Evolutionary conservation across 2,797 vertebrate genomes (phyloP), one percentile per base, ranked within the genome.

Genomic region (Peromyscus eremicus): DNA sequence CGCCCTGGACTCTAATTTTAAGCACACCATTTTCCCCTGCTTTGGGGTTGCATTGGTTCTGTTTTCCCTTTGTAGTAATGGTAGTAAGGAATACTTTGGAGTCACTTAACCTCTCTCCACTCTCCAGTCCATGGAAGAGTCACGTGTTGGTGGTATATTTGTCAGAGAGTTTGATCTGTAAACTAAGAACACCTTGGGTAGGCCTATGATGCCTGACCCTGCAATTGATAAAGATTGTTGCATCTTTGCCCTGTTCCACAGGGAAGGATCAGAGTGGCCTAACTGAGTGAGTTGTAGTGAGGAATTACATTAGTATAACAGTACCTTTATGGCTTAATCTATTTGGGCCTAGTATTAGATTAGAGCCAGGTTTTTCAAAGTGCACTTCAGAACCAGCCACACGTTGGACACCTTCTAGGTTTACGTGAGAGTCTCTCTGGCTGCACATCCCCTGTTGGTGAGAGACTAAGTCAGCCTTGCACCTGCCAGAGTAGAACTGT

Each of bases 91-190:
- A 14, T 34, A 27, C 76, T 82, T 62, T 46, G 32, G 34, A 68
- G 89, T 76, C 80, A 52, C 14, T 82, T 87, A 73, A 57, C 60
- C 60, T 90, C 14, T 0, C 19, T 90, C 27, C n/a, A 13, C 29
- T 80, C 27, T 7, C 29, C 19, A 68, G 9, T 49, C 62, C 14
- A 13, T 71, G 46, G 81, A 91, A 75, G 75, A 88, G 82, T 82
- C 57, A 49, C 81, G 60, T 83, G 66, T 76, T 49, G 60, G 43
- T 81, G 73, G 68, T 91, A 8, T 34, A 46, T 93, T 97, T 89
- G 88, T 80, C 71, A 85, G 90, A 94, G 25, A 77, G 23, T 88
- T 49, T 92, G 75, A 75, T 64, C 76, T 96, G 83, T 68, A 88
- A 95, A 62, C 84, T 27, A 62, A 68, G 92, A n/a, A 27, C 40